Evolutionary conservation across 2,888 invertebrate genomes (phyloP).

Genomic region (Branchinecta sandiegonensis): DNA sequence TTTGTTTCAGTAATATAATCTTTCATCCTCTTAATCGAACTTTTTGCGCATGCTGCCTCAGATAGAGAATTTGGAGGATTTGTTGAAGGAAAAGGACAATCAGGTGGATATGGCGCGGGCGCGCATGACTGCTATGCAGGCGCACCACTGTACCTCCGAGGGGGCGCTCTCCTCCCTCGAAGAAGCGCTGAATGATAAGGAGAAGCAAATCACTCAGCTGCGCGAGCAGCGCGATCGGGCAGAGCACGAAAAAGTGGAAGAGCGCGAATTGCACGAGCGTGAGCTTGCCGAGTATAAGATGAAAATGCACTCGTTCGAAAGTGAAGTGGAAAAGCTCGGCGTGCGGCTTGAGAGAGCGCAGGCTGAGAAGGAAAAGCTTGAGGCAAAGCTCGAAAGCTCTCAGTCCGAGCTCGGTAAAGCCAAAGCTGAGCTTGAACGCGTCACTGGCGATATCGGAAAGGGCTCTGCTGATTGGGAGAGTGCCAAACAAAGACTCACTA

Average conservation of each 20-base stretch:
- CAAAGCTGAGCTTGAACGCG: constrained; percentile 82
- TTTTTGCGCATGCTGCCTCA: constrained; percentile 34
- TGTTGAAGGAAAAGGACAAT: constrained; percentile 93
- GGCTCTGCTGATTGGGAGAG: constrained; percentile 80
- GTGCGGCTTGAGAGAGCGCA: constrained; percentile 78
- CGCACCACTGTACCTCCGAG: constrained; percentile 80
- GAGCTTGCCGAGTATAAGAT: constrained; percentile 89
- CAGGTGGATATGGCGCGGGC: constrained; percentile 91
- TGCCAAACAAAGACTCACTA: constrained; percentile 62
- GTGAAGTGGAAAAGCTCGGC: constrained; percentile 44
- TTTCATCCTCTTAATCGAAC: not conserved
- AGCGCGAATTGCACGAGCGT: constrained; percentile 79
- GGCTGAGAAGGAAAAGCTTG: constrained; percentile 76
- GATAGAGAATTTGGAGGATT: constrained; percentile 94
- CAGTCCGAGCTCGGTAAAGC: constrained; percentile 87
- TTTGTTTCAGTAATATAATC: not conserved
- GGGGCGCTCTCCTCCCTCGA: constrained; percentile 82
- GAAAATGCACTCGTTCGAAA: constrained; percentile 76
- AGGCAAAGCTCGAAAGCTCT: constrained; percentile 77
- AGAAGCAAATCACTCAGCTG: constrained; percentile 88
- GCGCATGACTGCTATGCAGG: constrained; percentile 78
- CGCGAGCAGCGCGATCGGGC: constrained; percentile 87
- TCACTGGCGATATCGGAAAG: constrained; percentile 72
- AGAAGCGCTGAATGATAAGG: constrained; percentile 90
- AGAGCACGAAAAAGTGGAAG: constrained; percentile 90